phyloP scores from a whole-genome alignment of 92 coral and sea anemone genomes.

The Zoanthus solanderi region DNA sequence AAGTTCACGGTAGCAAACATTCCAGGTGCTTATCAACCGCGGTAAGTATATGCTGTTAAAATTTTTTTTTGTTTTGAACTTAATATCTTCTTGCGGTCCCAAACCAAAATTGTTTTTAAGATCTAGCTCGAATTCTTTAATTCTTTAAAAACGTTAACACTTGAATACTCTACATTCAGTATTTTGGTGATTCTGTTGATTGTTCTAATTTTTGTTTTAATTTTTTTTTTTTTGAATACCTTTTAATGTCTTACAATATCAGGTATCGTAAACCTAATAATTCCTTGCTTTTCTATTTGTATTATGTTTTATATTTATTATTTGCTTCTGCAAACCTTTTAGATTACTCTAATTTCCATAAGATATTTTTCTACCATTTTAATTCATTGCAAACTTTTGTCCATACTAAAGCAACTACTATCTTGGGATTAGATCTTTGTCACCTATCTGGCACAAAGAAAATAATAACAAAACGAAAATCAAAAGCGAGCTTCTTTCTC shows the following conservation, averaged over 20 bases:
- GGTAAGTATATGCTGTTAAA: too few species aligned
- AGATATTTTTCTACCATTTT: conserved; percentile 4
- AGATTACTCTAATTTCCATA: conserved; percentile 2
- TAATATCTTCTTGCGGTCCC: too few species aligned
- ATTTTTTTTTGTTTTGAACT: too few species aligned
- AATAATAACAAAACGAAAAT: background rate
- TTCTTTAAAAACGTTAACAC: too few species aligned
- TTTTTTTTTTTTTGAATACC: background rate
- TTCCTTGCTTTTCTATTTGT: background rate
- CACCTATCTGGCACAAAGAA: conserved; percentile 1
- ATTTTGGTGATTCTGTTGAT: too few species aligned
- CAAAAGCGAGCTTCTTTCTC: background rate
- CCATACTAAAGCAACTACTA: background rate
- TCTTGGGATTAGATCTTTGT: conserved; percentile 2
- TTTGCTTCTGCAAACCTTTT: background rate
- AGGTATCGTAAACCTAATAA: background rate
- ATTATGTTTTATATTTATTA: background rate
- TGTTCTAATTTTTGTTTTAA: too few species aligned
- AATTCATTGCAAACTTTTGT: conserved; percentile 1
- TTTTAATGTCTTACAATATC: background rate
- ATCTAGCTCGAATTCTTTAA: too few species aligned
- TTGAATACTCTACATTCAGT: too few species aligned
- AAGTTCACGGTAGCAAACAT: background rate
- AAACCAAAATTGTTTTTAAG: too few species aligned
- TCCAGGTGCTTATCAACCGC: background rate